Base-by-base conservation (phyloP, 2,888 invertebrate genomes). In the Pterostichus niger region DNA sequence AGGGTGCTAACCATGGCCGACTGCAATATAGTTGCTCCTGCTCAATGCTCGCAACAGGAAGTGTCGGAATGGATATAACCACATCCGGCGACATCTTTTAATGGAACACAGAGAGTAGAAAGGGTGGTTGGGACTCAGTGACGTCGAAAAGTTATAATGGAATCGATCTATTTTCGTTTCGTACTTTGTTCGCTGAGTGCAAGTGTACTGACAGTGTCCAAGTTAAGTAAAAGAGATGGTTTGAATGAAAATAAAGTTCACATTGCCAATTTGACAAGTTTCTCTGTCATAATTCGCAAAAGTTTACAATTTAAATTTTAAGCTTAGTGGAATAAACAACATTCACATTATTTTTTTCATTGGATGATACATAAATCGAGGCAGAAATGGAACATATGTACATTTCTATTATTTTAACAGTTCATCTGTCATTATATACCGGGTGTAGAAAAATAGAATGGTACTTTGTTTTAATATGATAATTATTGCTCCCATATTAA, bases 71-170 rank as follows among this genome's bases (percentile, higher is more conserved):
- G 68, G 68, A 71, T 71, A 44, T 71, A 71, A 71, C 68, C 68
- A 44, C 68, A 71, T 71, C 68, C 68, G 68, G 68, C 40, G 68
- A 71, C 44, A 71, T 71, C 68, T 71, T 71, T 71, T 71, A 71
- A 71, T 71, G 68, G 68, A 71, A 71, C 44, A 17, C 68, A 44
- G 7, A 64, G 40, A 40, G 1, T 13, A 64, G 64, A 64, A 64
- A 64, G 64, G 64, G 64, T 64, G 52, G n/a, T 9, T 5, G 31
- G 11, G 31, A 31, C 13, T 49, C 49, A 2, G 13, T 13, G 31
- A 59, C 35, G 31, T 33, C 64, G 33, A 11, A 35, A 71, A 71
- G 68, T 71, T 71, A 40, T 71, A 71, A 71, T 71, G 68, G 68
- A 71, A 44, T 46, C 44, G 46, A 71, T 71, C 40, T 71, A 71